Conservation (phyloP, 2,113 vertebrate genomes). For the Ceuthmochares aereus region DNA sequence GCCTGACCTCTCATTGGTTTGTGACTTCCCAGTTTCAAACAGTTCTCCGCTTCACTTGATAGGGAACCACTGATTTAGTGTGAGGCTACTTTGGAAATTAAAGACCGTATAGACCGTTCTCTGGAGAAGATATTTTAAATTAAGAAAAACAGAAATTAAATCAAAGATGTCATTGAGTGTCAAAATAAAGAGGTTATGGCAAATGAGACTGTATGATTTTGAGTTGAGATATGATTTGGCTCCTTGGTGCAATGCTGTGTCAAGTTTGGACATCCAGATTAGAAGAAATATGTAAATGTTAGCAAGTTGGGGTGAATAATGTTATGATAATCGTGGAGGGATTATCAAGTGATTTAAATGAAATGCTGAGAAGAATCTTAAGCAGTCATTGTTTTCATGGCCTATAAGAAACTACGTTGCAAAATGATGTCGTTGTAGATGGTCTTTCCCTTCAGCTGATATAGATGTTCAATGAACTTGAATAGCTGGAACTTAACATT, state of each 20-base stretch:
- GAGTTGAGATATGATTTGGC: not conserved
- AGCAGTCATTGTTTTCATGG: not conserved
- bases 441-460: not conserved
- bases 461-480: not conserved
- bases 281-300: not conserved
- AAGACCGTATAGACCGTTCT: not conserved
- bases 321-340: not conserved
- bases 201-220: not conserved
- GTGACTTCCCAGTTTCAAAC: not conserved
- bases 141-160: not conserved
- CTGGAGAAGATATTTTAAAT: not conserved
- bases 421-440: not conserved
- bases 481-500: not conserved
- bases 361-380: not conserved
- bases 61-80: not conserved
- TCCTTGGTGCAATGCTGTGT: not conserved
- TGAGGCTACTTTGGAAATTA: not conserved
- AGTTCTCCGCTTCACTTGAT: not conserved
- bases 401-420: not conserved
- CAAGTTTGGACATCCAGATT: not conserved
- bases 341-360: not conserved
- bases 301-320: not conserved
- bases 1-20: not conserved
- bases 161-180: too few relatives aligned
- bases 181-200: not conserved